A percentile compares a stretch with the other conserved stretches of the same genome.
Evolutionary conservation across 1,140 invertebrate species (phyloP).

Genomic region (Megalopta genalis): DNA sequence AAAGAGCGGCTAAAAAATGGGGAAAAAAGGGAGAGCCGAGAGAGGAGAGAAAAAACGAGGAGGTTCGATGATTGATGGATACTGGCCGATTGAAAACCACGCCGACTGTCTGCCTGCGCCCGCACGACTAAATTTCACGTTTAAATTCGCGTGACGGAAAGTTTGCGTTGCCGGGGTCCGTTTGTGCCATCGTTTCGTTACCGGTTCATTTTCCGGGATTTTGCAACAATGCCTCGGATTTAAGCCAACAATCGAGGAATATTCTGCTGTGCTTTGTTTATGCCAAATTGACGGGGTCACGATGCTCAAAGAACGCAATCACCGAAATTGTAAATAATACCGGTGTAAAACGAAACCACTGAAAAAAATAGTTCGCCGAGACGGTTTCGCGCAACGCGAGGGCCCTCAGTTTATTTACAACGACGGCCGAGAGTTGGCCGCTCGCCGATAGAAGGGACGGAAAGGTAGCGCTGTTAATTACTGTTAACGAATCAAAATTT

Average conservation of each 20-base stretch:
- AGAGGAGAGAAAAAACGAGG: slow-evolving; percentile 34
- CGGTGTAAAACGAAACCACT: too few relatives aligned
- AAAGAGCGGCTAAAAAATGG: background rate
- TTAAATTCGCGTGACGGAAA: slow-evolving; percentile 56
- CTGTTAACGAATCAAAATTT: background rate
- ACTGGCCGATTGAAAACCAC: slow-evolving; percentile 65
- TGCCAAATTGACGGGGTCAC: background rate
- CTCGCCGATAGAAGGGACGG: too few relatives aligned
- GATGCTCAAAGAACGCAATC: background rate
- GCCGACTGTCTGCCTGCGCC: slow-evolving; percentile 38
- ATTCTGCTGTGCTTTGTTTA: background rate
- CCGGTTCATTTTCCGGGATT: slow-evolving; percentile 8
- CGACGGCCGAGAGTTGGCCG: too few relatives aligned
- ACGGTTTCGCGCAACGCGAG: too few relatives aligned
- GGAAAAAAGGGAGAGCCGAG: slow-evolving; percentile 11
- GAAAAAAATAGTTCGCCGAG: too few relatives aligned
- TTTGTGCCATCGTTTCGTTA: slow-evolving; percentile 37
- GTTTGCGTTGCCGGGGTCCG: slow-evolving; percentile 41
- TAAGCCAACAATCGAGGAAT: background rate
- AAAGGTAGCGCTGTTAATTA: background rate
- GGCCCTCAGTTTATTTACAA: too few relatives aligned
- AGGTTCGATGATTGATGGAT: slow-evolving; percentile 68
- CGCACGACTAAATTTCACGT: slow-evolving; percentile 60
- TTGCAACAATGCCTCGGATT: background rate
- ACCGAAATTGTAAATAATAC: background rate